Evolutionary conservation across 37 sponge, comb jelly and placozoan genomes (phyloP).

Genomic region (Halichondria panicea): DNA sequence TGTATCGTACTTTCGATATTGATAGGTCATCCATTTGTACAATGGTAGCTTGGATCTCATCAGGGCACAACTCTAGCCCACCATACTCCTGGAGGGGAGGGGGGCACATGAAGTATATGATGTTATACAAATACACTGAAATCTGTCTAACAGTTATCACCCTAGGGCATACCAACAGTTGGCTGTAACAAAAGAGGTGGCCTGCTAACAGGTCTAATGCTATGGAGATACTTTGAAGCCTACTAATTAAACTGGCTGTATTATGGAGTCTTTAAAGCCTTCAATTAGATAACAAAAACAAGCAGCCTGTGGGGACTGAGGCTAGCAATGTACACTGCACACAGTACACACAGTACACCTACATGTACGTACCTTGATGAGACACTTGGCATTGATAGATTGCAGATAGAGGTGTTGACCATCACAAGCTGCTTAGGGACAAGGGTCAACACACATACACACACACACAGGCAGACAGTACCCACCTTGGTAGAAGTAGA

Average conservation of each 20-base stretch:
- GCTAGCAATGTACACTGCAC: too few relatives aligned
- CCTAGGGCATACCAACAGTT: too few relatives aligned
- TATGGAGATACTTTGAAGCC: too few relatives aligned
- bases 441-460: background rate
- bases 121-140: background rate
- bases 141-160: too few relatives aligned
- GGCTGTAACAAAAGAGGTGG: too few relatives aligned
- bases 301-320: too few relatives aligned
- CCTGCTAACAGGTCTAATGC: too few relatives aligned
- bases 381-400: constrained; percentile 74
- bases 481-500: constrained; percentile 38
- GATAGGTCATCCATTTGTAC: constrained; percentile 76
- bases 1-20: constrained; percentile 60
- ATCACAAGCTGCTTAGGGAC: constrained; percentile 67
- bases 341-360: too few relatives aligned
- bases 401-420: constrained; percentile 93
- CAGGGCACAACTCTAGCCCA: constrained; percentile 53
- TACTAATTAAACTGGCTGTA: too few relatives aligned
- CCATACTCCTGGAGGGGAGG: constrained; percentile 64
- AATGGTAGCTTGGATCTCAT: constrained; percentile 65
- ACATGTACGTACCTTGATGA: constrained; percentile 50
- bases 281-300: too few relatives aligned
- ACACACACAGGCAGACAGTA: background rate
- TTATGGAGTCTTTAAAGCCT: too few relatives aligned
- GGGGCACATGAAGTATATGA: background rate